A percentile compares a stretch with the other conserved stretches of the same genome.
phyloP scores from a whole-genome alignment of 2,113 vertebrate species.

The Callorhinus ursinus region DNA sequence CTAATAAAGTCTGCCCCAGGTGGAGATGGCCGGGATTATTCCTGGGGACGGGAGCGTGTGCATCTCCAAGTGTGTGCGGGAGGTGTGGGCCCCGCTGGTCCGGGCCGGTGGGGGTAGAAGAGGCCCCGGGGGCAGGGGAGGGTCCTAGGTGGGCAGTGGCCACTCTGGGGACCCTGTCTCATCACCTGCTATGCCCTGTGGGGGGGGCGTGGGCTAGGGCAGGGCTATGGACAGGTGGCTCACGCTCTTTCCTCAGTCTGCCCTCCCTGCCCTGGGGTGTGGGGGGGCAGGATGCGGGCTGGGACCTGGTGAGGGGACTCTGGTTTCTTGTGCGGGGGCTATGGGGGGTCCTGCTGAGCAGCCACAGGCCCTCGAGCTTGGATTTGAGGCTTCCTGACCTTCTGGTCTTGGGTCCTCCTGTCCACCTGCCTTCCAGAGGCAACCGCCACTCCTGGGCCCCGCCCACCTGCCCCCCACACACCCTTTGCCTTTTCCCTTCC shows the following conservation, averaged over 20 bases:
- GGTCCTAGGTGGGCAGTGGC: rapidly evolving
- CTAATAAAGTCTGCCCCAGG: constrained; percentile 68
- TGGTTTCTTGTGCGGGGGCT: not conserved
- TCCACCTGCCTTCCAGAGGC: not conserved
- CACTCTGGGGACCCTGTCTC: not conserved
- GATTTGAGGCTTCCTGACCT: not conserved
- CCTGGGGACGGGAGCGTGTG: not conserved
- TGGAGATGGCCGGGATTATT: not conserved
- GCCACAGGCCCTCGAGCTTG: too few species aligned
- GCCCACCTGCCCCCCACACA: too few species aligned
- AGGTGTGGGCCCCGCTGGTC: not conserved
- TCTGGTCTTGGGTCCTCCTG: not conserved
- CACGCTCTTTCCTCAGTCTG: too few species aligned
- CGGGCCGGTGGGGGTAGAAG: not conserved
- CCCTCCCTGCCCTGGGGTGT: not conserved
- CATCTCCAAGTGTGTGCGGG: not conserved
- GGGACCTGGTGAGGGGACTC: not conserved
- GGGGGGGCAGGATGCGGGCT: not conserved
- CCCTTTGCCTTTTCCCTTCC: not conserved
- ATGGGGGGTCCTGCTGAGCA: not conserved
- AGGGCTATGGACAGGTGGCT: not conserved
- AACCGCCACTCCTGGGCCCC: rapidly evolving
- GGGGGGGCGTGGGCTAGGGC: too few species aligned
- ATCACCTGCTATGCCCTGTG: rapidly evolving
- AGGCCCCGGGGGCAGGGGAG: not conserved